Conservation (phyloP, 2,113 vertebrate genomes). For the Pseudopodoces humilis region DNA sequence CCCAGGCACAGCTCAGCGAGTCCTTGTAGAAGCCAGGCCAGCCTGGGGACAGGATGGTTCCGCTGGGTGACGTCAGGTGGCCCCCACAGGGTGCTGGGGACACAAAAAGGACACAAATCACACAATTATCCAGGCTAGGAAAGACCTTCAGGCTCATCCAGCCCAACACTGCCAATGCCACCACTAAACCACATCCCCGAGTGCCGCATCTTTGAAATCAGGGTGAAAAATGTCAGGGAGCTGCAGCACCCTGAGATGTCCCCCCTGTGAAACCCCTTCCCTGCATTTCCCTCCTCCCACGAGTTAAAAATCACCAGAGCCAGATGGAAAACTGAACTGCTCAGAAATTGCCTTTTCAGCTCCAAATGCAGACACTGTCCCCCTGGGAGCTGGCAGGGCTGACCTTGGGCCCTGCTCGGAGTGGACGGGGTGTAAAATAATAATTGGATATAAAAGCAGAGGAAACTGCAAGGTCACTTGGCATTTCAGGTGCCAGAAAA, state of each 20-base stretch:
- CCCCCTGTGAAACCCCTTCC: fast-evolving
- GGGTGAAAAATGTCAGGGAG: fast-evolving
- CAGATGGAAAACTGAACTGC: background rate
- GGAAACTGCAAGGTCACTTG: conserved; percentile 18
- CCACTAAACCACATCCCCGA: fast-evolving
- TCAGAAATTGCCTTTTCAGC: background rate
- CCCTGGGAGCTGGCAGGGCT: background rate
- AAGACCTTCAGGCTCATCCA: background rate
- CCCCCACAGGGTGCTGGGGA: conserved; percentile 92
- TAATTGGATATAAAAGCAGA: background rate
- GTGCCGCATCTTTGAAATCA: fast-evolving
- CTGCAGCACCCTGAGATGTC: fast-evolving
- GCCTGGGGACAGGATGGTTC: conserved; percentile 96
- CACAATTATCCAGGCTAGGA: fast-evolving
- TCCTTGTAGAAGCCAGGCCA: conserved; percentile 99
- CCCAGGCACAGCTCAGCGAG: conserved; percentile 96
- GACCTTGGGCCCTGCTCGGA: background rate
- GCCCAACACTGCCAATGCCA: background rate
- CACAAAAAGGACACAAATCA: background rate
- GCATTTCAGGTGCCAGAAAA: conserved; percentile 5
- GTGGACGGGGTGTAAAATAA: background rate
- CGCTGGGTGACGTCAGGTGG: conserved; percentile 90
- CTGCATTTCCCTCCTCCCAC: fast-evolving
- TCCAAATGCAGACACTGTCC: fast-evolving
- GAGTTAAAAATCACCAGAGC: background rate